phyloP scores from a whole-genome alignment of 2,888 invertebrate species.

The Monopis laevigella region DNA sequence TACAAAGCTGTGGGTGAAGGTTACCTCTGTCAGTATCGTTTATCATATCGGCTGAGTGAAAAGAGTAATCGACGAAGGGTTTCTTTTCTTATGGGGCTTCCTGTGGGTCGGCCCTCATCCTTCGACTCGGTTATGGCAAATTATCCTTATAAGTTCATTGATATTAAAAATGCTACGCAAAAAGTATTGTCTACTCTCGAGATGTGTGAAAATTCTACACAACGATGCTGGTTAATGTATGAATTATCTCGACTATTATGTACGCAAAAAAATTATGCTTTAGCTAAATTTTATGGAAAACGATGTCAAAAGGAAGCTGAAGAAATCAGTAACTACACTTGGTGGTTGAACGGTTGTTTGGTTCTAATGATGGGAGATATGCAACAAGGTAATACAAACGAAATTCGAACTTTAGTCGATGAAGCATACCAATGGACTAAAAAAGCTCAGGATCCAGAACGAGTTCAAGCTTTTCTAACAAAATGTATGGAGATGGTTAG shows the following conservation, averaged over 20 bases:
- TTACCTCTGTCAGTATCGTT: conserved; percentile 45
- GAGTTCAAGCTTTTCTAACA: conserved; percentile 44
- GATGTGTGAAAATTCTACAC: conserved; percentile 55
- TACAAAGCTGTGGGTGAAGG: conserved; percentile 54
- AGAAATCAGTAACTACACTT: conserved; percentile 39
- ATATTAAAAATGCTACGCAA: conserved; percentile 43
- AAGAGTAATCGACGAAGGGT: conserved; percentile 52
- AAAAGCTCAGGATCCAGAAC: conserved; percentile 45
- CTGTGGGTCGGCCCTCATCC: conserved; percentile 46
- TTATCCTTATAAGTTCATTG: conserved; percentile 52
- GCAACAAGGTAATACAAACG: conserved; percentile 56
- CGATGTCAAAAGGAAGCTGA: conserved; percentile 52
- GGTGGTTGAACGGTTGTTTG: conserved; percentile 57
- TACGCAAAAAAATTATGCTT: conserved; percentile 51
- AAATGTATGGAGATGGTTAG: conserved; percentile 50
- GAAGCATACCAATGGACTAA: conserved; percentile 51
- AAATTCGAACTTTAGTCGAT: conserved; percentile 50
- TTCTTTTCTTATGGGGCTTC: conserved; percentile 54
- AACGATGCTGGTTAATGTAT: conserved; percentile 59
- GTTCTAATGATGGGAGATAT: conserved; percentile 56
- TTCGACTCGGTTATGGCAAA: conserved; percentile 59
- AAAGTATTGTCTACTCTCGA: conserved; percentile 40
- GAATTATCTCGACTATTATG: conserved; percentile 48
- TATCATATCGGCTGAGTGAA: conserved; percentile 53
- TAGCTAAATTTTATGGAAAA: conserved; percentile 54